Percentiles rank a stretch among this genome's conserved stretches.
Conservation (phyloP, 2,797 vertebrate genomes). For the Denticeps clupeoides region DNA sequence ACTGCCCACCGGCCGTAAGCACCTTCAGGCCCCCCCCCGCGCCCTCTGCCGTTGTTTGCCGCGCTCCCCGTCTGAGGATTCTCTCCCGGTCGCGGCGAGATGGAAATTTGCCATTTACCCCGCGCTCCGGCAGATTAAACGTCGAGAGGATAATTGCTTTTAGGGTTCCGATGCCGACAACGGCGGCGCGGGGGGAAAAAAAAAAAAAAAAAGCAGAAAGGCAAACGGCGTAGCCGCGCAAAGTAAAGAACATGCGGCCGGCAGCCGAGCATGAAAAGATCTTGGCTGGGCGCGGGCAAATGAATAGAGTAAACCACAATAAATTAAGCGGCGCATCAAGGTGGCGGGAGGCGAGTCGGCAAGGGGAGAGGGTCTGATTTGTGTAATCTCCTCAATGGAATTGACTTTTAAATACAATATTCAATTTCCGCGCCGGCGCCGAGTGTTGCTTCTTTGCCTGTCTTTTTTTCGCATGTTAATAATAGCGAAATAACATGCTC, state of each 20-base stretch:
- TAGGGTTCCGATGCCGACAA: slow-evolving; percentile 39
- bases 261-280: slow-evolving; percentile 49
- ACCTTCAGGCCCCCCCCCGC: too few species aligned
- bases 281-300: slow-evolving; percentile 49
- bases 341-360: slow-evolving; percentile 44
- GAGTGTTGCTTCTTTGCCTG: too few species aligned
- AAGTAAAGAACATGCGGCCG: slow-evolving; percentile 49
- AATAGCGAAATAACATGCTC: slow-evolving; percentile 66
- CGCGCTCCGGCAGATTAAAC: slow-evolving; percentile 45
- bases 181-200: slow-evolving; percentile 11
- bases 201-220: slow-evolving; percentile 37
- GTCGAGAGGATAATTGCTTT: slow-evolving; percentile 58
- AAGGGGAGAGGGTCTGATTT: slow-evolving; percentile 55
- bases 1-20: too few species aligned
- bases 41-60: slow-evolving; percentile 12
- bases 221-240: slow-evolving; percentile 53
- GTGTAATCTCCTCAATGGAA: slow-evolving; percentile 65
- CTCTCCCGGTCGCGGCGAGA: slow-evolving; percentile 42
- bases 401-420: slow-evolving; percentile 71
- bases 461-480: slow-evolving; percentile 51
- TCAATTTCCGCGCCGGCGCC: slow-evolving; percentile 48
- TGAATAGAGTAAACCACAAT: slow-evolving; percentile 61
- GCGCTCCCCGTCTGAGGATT: slow-evolving; percentile 20
- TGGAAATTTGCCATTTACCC: slow-evolving; percentile 50
- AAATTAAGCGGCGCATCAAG: slow-evolving; percentile 68